Base-by-base conservation (phyloP, 2,888 invertebrate species). In the Netelia inedita region DNA sequence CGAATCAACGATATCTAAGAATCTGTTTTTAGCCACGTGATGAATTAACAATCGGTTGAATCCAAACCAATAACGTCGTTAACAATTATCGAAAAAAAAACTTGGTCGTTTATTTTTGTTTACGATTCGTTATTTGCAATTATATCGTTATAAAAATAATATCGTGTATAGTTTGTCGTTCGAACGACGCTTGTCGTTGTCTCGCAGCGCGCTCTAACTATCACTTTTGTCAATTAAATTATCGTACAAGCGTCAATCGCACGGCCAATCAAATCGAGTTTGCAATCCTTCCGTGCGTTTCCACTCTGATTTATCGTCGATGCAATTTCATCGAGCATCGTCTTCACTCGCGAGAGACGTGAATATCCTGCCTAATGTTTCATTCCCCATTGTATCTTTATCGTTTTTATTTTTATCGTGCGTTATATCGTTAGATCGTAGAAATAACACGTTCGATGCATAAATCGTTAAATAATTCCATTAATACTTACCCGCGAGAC, bases 151-250 rank as follows among this genome's bases (percentile, higher is more conserved):
- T 46, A 46, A 46, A 46, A 46, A 14, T 46, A 11, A 46, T 46
- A 35, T 2, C 5, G 23, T 21, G 23, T 21, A 73, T n/a, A 11
- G 35, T 55, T 55, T 55, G 2, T 23, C 11, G 21, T 57, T 11
- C 6, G 16, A 55, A 16, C 41, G 11, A 16, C 16, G 11, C 16
- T 10, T 50, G 35, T 16, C 53, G 50, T 61, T 59, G 53, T 61
- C 53, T 21, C 19, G 50, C 53, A 75, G 10, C 14, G 21, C 59
- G 61, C 14, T 9, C 68, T 61, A 57, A n/a, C 53, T 61, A 55
- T 46, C 21, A 79, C 63, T 46, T 79, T 79, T 66, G 83, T 72
- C 75, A 83, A 83, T 83, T 59, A 23, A 83, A 79, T 83, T 83
- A 83, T 79, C 83, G 75, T 79, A 28, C 71, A 66, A 71, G 59